These are phyloP conservation scores for Xerus inauris DNA, from an alignment of 2,113 vertebrate genomes.

Conservation along the genomic window DNA sequence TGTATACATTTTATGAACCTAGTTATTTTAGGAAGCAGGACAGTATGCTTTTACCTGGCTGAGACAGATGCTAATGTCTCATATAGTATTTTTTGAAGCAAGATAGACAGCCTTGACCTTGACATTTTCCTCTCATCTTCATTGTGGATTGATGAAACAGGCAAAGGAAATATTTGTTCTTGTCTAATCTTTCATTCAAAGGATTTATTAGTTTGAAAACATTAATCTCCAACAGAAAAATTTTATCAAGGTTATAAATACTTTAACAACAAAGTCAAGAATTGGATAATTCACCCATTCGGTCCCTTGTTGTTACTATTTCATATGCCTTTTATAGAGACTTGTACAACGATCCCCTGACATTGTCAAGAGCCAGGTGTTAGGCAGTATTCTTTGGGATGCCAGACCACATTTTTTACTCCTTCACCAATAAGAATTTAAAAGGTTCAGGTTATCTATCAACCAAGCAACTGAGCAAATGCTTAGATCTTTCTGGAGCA, in stretches of 20 bases:
- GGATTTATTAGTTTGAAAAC: conserved; percentile 39
- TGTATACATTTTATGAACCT: neutral
- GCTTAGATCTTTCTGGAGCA: conserved; percentile 12
- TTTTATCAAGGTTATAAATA: conserved; percentile 38
- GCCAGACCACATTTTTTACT: neutral
- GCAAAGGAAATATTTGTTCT: conserved; percentile 36
- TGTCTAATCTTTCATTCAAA: conserved; percentile 41
- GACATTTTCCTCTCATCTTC: neutral
- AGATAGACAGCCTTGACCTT: conserved; percentile 40
- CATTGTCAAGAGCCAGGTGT: neutral
- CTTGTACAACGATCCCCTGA: neutral
- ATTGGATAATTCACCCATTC: neutral
- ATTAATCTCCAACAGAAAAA: conserved; percentile 2
- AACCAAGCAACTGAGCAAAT: neutral
- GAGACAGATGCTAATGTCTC: neutral
- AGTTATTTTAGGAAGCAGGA: neutral
- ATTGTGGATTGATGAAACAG: neutral
- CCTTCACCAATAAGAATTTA: neutral
- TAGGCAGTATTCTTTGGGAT: neutral
- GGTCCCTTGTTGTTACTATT: neutral
- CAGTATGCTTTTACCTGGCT: neutral
- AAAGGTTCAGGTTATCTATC: neutral
- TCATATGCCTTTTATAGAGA: neutral
- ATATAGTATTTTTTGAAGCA: conserved; percentile 12
- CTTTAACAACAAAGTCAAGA: neutral